Conservation (phyloP, 2,888 invertebrate species). For the Drosophila greeni region DNA sequence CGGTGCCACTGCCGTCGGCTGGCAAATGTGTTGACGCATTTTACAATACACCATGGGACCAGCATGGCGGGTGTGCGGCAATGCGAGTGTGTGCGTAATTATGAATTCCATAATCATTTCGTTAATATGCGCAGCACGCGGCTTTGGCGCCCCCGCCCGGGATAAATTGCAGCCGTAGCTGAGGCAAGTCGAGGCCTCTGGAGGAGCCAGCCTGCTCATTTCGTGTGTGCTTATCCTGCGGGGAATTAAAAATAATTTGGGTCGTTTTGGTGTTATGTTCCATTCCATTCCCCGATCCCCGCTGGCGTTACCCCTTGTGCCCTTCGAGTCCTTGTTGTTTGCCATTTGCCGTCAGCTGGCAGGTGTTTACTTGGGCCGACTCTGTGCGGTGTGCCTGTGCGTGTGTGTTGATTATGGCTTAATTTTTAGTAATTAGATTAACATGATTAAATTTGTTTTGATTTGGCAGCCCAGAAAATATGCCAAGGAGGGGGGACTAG, state of each 20-base stretch:
- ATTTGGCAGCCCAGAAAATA: constrained; percentile 54
- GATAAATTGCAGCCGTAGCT: constrained; percentile 59
- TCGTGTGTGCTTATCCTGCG: constrained; percentile 60
- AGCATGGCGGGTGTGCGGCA: constrained; percentile 25
- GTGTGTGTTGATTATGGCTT: constrained; percentile 67
- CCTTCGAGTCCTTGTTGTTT: constrained; percentile 17
- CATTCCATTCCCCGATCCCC: neutral
- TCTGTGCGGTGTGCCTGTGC: constrained; percentile 21
- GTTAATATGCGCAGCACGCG: constrained; percentile 73
- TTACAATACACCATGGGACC: constrained; percentile 69
- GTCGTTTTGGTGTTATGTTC: constrained; percentile 57
- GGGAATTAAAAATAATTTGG: constrained; percentile 74
- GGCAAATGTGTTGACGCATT: constrained; percentile 70
- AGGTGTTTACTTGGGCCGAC: constrained; percentile 51
- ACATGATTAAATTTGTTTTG: constrained; percentile 73
- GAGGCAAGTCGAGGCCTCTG: constrained; percentile 20
- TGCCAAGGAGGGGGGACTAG: neutral
- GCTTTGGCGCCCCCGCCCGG: constrained; percentile 48
- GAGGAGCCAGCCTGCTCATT: constrained; percentile 43
- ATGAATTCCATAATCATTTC: constrained; percentile 74
- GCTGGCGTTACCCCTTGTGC: neutral
- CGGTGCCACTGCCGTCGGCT: constrained; percentile 41
- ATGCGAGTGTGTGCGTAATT: constrained; percentile 56
- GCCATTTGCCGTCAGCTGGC: constrained; percentile 35
- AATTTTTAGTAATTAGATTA: constrained; percentile 73